Evolutionary conservation across 2,113 vertebrate species (phyloP).

Genomic region (Progne subis): DNA sequence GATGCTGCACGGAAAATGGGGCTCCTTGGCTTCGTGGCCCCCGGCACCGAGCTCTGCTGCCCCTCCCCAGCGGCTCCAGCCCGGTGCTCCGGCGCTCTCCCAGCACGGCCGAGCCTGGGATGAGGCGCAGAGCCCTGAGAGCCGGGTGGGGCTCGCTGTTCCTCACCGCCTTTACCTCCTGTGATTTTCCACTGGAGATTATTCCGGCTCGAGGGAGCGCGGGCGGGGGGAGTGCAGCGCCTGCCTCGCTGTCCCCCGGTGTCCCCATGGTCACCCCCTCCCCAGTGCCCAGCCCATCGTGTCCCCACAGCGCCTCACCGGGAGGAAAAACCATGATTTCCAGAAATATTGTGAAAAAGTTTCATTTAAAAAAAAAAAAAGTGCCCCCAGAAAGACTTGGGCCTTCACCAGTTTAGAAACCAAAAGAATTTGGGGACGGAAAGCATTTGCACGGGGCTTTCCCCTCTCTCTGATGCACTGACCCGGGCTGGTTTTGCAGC

Average conservation of each 20-base stretch:
- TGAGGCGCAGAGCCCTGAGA: not conserved
- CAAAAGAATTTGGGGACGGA: not conserved
- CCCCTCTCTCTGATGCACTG: not conserved
- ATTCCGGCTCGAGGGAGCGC: not conserved
- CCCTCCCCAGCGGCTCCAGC: not conserved
- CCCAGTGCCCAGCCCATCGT: fast-evolving
- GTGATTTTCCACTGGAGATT: not conserved
- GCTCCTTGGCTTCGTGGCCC: fast-evolving
- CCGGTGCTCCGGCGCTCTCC: not conserved
- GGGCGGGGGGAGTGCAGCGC: fast-evolving
- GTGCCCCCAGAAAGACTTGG: not conserved
- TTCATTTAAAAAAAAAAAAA: not conserved
- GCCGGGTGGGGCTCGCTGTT: not conserved
- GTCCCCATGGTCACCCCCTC: not conserved
- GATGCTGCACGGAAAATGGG: not conserved
- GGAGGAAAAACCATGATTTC: not conserved
- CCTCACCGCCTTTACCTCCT: not conserved
- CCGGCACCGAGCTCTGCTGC: fast-evolving
- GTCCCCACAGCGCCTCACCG: not conserved
- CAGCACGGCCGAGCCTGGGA: not conserved
- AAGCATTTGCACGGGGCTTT: not conserved
- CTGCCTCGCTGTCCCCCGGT: not conserved
- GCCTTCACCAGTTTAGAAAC: not conserved
- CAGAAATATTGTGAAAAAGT: not conserved
- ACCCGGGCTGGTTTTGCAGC: not conserved